Evolutionary conservation across 2,888 invertebrate genomes (phyloP).

Genomic region (Loripinus fragilis): DNA sequence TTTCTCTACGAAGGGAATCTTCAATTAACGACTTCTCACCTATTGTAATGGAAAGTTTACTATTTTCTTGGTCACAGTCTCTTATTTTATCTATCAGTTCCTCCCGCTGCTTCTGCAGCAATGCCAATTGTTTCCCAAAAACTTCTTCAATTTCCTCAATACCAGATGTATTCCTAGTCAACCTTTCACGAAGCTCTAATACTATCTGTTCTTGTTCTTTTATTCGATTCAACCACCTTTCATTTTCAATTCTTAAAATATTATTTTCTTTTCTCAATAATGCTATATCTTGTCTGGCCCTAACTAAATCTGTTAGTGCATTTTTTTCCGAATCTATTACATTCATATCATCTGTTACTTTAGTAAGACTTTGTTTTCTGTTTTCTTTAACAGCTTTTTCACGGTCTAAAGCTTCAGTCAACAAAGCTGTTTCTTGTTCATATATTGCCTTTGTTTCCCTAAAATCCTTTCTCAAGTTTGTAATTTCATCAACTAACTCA

Average conservation of each 20-base stretch:
- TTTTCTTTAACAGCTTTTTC: slow-evolving; percentile 59
- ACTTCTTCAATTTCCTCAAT: slow-evolving; percentile 64
- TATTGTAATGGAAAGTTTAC: slow-evolving; percentile 60
- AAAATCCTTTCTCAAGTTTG: slow-evolving; percentile 67
- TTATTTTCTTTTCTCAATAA: slow-evolving; percentile 71
- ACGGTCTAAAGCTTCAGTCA: slow-evolving; percentile 73
- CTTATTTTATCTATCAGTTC: slow-evolving; percentile 71
- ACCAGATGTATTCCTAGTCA: slow-evolving; percentile 51
- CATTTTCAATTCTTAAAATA: slow-evolving; percentile 72
- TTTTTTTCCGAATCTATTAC: slow-evolving; percentile 33
- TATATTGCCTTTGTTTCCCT: slow-evolving; percentile 74
- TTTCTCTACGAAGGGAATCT: slow-evolving; percentile 72
- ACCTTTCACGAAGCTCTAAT: slow-evolving; percentile 65
- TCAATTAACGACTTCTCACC: slow-evolving; percentile 70
- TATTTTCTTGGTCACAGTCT: slow-evolving; percentile 61
- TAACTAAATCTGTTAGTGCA: slow-evolving; percentile 55
- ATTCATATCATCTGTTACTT: slow-evolving; percentile 29
- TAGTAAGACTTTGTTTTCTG: slow-evolving; percentile 22
- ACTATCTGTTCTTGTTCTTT: slow-evolving; percentile 76
- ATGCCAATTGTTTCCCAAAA: slow-evolving; percentile 72
- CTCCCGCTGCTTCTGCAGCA: slow-evolving; percentile 75
- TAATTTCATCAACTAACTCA: slow-evolving; percentile 75
- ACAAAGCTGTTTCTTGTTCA: slow-evolving; percentile 72
- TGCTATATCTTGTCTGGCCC: slow-evolving; percentile 66
- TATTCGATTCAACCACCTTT: slow-evolving; percentile 64